A percentile compares a stretch with the other conserved stretches of the same genome.
Evolutionary conservation across 1,140 invertebrate species (phyloP).

Genomic region (Drosophila repletoides): DNA sequence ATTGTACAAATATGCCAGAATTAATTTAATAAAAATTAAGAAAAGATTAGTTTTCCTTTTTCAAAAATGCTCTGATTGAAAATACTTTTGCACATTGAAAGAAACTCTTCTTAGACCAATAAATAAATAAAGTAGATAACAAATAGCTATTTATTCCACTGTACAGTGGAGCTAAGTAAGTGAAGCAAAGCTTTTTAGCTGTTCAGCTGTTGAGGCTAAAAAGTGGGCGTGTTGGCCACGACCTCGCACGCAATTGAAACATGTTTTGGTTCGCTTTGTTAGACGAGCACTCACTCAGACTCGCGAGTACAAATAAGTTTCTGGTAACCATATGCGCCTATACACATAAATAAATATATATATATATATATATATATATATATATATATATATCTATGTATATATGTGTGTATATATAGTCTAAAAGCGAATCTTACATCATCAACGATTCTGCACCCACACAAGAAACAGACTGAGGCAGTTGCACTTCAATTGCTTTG

Average conservation of each 20-base stretch:
- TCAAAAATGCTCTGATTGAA: no score
- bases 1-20: no score
- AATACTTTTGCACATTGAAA: no score
- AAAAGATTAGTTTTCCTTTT: no score
- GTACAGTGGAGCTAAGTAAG: constrained; percentile 9
- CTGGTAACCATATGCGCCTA: constrained; percentile 18
- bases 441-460: constrained; percentile 45
- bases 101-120: no score
- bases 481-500: neutral
- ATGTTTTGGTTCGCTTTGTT: constrained; percentile 12
- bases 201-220: constrained; percentile 50
- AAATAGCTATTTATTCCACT: no score
- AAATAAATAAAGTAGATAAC: no score
- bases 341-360: no score
- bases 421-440: constrained; percentile 60
- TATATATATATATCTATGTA: neutral
- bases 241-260: constrained; percentile 67
- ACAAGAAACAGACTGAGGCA: no score
- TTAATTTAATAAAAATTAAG: no score
- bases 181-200: constrained; percentile 54
- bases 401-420: neutral
- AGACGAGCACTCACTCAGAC: constrained; percentile 8
- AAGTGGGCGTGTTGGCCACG: constrained; percentile 46
- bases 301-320: no score
- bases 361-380: no score